Base-by-base conservation (phyloP, 64 coral and sea anemone species). In the Actinia equina region DNA sequence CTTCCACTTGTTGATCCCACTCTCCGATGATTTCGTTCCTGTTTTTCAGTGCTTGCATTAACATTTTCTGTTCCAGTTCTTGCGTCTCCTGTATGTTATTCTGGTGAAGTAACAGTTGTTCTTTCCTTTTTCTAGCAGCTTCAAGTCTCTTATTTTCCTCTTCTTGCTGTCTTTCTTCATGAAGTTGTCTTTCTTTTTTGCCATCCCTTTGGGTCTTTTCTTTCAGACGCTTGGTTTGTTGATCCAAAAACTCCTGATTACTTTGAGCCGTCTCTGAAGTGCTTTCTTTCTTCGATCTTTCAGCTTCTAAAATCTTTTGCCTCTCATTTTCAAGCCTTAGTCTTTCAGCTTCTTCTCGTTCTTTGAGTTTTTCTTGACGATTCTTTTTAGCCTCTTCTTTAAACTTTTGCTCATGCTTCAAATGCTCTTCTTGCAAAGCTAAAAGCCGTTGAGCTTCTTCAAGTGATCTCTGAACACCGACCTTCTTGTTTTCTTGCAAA, bases 1-100 rank as follows among this genome's bases (percentile, higher is more conserved):
- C 78, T 23, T 55, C 83, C 41, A 85, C 16, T 59, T 85, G 51
- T 6, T 58, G 43, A 5, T 7, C 83, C 83, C 52, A 60, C 30
- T 85, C 83, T 59, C 83, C 83, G 22, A 85, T 58, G 12, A 85
- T 11, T 16, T 85, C 83, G 10, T 85, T 43, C 15, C 83, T 85
- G 18, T 26, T 42, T 63, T 55, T 42, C 2, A 26, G 61, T 27
- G 49, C 6, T 59, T 63, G 15, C 2, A 3, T 23, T 14, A 85
- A 45, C 2, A 85, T 22, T 60, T 63, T 14, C 16, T 41, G 55
- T 43, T 85, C 83, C 37, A 52, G 17, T 63, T 85, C 20, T 59
- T 59, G 53, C 13, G 52, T 17, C 7, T 85, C 59, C 11, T 42
- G 52, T 17, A 85, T 85, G 11, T 52, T 55, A 13, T 30, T 58